Conservation (phyloP, 2,888 invertebrate genomes). For the Acronicta leporina region DNA sequence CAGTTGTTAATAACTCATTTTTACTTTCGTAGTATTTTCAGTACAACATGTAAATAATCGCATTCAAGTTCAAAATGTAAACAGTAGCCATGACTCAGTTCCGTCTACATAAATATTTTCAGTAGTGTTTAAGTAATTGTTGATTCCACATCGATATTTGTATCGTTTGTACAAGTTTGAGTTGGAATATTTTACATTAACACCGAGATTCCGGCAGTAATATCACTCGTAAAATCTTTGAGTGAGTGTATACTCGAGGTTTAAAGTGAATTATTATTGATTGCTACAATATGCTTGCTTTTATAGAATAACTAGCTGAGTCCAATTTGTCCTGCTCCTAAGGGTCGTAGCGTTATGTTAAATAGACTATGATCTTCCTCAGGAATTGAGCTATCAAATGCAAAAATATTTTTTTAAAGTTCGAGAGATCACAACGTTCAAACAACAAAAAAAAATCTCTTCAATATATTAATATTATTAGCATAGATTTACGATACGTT, state of each 20-base stretch:
- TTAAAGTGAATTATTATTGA: neutral
- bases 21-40: neutral
- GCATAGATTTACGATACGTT: too few relatives aligned
- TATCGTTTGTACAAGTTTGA: constrained; percentile 18
- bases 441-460: too few relatives aligned
- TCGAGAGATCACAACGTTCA: too few relatives aligned
- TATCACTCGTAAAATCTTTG: constrained; percentile 19
- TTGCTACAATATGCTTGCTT: neutral
- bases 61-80: constrained; percentile 23
- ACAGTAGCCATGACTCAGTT: constrained; percentile 29
- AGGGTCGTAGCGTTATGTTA: too few relatives aligned
- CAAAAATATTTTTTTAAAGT: too few relatives aligned
- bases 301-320: too few relatives aligned
- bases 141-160: constrained; percentile 36
- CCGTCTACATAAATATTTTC: constrained; percentile 37
- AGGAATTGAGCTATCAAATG: too few relatives aligned
- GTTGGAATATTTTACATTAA: constrained; percentile 20
- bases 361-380: too few relatives aligned
- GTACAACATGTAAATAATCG: constrained; percentile 10
- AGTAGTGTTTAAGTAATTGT: constrained; percentile 32
- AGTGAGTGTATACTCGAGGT: neutral
- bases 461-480: too few relatives aligned
- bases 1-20: neutral
- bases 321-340: too few relatives aligned
- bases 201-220: constrained; percentile 10